Percentiles rank a stretch among this genome's conserved stretches.
These are phyloP conservation scores for Athrips mouffetella DNA, from an alignment of 2,888 invertebrate species.

Conservation along the genomic window DNA sequence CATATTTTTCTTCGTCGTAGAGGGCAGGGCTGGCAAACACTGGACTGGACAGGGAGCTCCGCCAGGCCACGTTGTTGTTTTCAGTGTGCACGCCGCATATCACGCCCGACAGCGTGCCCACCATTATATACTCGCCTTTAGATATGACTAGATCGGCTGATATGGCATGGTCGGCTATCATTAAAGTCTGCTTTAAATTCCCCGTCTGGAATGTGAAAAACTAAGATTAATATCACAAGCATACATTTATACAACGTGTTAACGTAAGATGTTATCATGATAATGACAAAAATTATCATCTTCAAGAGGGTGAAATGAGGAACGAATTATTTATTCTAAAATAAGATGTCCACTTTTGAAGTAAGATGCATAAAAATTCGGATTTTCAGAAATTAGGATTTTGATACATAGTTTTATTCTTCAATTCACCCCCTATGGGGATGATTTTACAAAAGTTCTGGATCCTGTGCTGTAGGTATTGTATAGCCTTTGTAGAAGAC, in stretches of 20 bases:
- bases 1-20: conserved; percentile 72
- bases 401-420: too few species aligned
- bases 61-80: conserved; percentile 79
- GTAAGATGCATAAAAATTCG: too few species aligned
- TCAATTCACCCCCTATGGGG: too few species aligned
- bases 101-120: conserved; percentile 79
- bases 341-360: too few species aligned
- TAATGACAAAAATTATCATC: neutral
- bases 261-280: too few species aligned
- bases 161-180: conserved; percentile 62
- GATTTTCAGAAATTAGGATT: too few species aligned
- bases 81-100: conserved; percentile 73
- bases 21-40: conserved; percentile 82
- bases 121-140: conserved; percentile 54
- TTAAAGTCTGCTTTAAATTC: conserved; percentile 45
- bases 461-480: too few species aligned
- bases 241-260: too few species aligned
- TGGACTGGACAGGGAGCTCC: conserved; percentile 75
- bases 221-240: neutral
- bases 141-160: conserved; percentile 67
- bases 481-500: too few species aligned
- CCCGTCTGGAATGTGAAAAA: conserved; percentile 69
- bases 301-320: too few species aligned
- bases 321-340: too few species aligned
- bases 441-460: too few species aligned